Conservation (phyloP, 1,140 invertebrate genomes). For the Pseudomyrmex cubaensis region DNA sequence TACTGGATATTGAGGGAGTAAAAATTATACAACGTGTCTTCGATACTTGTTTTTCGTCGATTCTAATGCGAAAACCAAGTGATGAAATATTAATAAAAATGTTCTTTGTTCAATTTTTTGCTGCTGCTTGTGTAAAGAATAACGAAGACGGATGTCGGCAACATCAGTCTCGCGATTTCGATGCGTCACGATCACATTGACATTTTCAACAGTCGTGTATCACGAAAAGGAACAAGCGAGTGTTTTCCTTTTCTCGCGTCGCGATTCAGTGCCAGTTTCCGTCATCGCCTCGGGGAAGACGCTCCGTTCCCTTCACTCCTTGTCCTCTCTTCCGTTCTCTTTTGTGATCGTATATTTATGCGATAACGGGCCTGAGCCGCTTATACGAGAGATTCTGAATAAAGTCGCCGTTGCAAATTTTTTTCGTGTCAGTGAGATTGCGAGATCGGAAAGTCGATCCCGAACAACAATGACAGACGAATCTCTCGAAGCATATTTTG, state of each 20-base stretch:
- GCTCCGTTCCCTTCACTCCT: slow-evolving; percentile 43
- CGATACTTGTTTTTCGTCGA: not conserved
- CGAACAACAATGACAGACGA: not conserved
- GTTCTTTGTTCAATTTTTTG: not conserved
- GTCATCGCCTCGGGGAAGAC: slow-evolving; percentile 14
- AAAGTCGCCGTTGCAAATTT: slow-evolving; percentile 36
- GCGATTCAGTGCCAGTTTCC: slow-evolving; percentile 2
- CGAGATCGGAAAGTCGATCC: not conserved
- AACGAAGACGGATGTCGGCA: not conserved
- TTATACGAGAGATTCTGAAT: slow-evolving; percentile 25
- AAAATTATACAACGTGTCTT: too few species aligned
- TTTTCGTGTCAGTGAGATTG: not conserved
- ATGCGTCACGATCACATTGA: slow-evolving; percentile 48
- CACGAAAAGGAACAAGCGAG: slow-evolving; percentile 27
- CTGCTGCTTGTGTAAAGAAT: not conserved
- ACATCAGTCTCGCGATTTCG: slow-evolving; percentile 45
- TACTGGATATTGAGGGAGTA: too few species aligned
- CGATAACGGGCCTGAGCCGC: slow-evolving; percentile 47
- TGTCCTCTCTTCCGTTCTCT: slow-evolving; percentile 9
- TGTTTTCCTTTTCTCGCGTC: slow-evolving; percentile 9
- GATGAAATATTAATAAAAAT: slow-evolving; percentile 16
- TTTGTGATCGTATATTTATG: slow-evolving; percentile 20
- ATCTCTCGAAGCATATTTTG: not conserved
- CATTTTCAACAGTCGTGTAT: slow-evolving; percentile 39
- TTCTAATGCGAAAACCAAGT: not conserved